These are phyloP conservation scores for Oreamnos americanus DNA, from an alignment of 2,113 vertebrate species.

Conservation along the genomic window DNA sequence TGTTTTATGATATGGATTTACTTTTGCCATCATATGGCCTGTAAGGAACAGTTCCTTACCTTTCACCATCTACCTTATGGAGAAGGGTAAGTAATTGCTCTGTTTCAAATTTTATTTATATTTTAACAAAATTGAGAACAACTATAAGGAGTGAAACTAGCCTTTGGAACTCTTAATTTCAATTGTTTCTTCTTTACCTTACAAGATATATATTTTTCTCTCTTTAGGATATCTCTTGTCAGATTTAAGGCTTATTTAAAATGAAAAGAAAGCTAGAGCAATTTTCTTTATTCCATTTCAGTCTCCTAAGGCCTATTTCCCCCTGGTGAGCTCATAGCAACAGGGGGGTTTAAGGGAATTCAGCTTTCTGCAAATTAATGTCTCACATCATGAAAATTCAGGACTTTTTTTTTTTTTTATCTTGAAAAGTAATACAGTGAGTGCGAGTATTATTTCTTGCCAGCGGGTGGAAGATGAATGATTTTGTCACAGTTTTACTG, in stretches of 20 bases:
- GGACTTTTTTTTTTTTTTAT: slow-evolving; percentile 83
- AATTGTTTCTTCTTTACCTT: slow-evolving; percentile 84
- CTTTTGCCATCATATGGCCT: slow-evolving; percentile 67
- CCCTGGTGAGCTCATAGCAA: slow-evolving; percentile 89
- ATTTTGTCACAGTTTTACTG: slow-evolving; percentile 93
- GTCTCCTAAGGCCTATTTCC: slow-evolving; percentile 90
- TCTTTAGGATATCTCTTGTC: slow-evolving; percentile 88
- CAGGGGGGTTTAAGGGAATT: slow-evolving; percentile 91
- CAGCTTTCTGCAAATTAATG: slow-evolving; percentile 92
- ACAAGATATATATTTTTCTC: slow-evolving; percentile 84
- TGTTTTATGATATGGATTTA: slow-evolving; percentile 71
- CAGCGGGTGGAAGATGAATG: slow-evolving; percentile 93
- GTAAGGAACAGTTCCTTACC: slow-evolving; percentile 59
- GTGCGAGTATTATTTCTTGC: slow-evolving; percentile 92
- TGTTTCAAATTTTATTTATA: slow-evolving; percentile 46
- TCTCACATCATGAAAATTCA: slow-evolving; percentile 92
- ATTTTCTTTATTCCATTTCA: slow-evolving; percentile 91
- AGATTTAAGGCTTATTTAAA: slow-evolving; percentile 91
- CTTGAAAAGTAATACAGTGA: slow-evolving; percentile 92
- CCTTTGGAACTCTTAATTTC: slow-evolving; percentile 84
- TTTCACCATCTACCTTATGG: slow-evolving; percentile 66
- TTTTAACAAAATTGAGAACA: slow-evolving; percentile 77
- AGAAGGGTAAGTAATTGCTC: slow-evolving; percentile 59
- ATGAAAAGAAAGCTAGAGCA: slow-evolving; percentile 91
- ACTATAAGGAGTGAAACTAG: slow-evolving; percentile 74